Percentiles rank a stretch among this genome's conserved stretches.
phyloP scores from a whole-genome alignment of 2,797 vertebrate species.

The Hirundo rustica region DNA sequence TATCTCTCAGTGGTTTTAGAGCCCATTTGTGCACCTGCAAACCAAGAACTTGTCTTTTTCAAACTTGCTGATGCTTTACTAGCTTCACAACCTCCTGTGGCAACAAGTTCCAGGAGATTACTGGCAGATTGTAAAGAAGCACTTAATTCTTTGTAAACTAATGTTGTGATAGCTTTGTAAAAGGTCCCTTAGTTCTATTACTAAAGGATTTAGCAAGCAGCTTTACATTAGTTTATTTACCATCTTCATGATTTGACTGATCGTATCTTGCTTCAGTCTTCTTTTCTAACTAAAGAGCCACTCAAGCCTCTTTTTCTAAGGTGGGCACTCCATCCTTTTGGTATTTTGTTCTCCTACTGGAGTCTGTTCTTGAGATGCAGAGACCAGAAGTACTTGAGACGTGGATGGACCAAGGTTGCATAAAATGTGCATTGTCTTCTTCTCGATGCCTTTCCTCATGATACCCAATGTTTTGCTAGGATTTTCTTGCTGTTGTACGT shows the following conservation, averaged over 20 bases:
- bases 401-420: neutral
- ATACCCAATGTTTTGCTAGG: neutral
- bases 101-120: neutral
- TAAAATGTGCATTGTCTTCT: neutral
- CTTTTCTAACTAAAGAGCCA: neutral
- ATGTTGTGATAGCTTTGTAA: neutral
- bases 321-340: neutral
- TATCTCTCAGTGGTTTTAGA: neutral
- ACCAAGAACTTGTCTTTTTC: neutral
- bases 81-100: neutral
- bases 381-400: neutral
- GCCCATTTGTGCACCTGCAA: neutral
- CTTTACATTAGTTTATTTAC: neutral
- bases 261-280: neutral
- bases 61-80: neutral
- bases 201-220: neutral
- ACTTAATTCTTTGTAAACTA: neutral
- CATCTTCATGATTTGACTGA: neutral
- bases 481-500: neutral
- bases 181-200: neutral
- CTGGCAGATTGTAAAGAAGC: neutral
- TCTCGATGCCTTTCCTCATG: neutral
- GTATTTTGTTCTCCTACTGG: neutral
- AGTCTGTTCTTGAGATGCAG: neutral
- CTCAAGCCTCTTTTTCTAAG: neutral